These are phyloP conservation scores for Meteorus colon DNA, from an alignment of 2,888 invertebrate genomes.

Conservation along the genomic window DNA sequence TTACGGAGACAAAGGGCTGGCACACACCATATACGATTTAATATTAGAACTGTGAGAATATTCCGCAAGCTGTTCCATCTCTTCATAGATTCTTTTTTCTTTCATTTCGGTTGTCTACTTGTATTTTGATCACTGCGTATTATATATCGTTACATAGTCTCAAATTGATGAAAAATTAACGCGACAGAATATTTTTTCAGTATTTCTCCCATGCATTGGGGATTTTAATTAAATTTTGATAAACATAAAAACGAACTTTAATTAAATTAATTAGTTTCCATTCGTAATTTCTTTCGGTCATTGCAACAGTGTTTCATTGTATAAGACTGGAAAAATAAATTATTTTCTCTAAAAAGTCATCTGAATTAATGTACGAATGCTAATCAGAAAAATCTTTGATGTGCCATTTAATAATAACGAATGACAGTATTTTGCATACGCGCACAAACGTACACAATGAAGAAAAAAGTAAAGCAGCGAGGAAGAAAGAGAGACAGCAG, in stretches of 20 bases:
- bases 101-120: neutral
- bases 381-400: slow-evolving; percentile 17
- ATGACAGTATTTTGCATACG: neutral
- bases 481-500: neutral
- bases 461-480: neutral
- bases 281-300: neutral
- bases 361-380: slow-evolving; percentile 31
- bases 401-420: neutral
- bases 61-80: neutral
- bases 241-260: neutral
- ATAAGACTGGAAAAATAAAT: neutral
- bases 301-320: neutral
- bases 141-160: too few relatives aligned
- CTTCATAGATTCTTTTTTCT: slow-evolving; percentile 3
- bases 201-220: neutral
- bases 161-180: neutral
- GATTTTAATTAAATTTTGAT: neutral
- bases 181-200: neutral
- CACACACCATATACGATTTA: slow-evolving; percentile 54
- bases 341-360: neutral
- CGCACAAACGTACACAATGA: neutral
- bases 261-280: neutral
- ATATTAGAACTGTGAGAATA: slow-evolving; percentile 52
- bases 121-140: too few relatives aligned
- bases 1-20: slow-evolving; percentile 58